These are phyloP conservation scores for Hiodon alosoides DNA, from an alignment of 2,113 vertebrate species.

Conservation along the genomic window DNA sequence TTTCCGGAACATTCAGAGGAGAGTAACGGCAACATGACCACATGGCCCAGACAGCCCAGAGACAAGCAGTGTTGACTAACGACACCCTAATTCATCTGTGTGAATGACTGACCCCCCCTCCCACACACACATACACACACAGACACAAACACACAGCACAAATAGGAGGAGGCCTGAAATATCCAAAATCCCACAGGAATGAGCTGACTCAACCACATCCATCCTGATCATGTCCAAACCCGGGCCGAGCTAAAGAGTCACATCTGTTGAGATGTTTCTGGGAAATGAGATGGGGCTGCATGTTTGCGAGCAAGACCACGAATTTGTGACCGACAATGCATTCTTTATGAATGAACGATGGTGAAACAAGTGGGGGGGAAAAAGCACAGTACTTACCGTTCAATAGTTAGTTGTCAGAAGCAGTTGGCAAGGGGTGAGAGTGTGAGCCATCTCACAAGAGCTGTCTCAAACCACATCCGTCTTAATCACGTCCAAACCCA, in stretches of 20 bases:
- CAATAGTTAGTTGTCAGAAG: no score
- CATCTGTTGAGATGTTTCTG: slow-evolving; percentile 27
- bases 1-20: slow-evolving; percentile 21
- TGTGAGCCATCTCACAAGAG: neutral
- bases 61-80: slow-evolving; percentile 36
- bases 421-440: no score
- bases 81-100: slow-evolving; percentile 28
- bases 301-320: neutral
- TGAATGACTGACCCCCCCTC: neutral
- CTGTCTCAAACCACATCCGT: slow-evolving; percentile 33
- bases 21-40: slow-evolving; percentile 32
- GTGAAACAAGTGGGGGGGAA: no score
- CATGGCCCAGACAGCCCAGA: slow-evolving; percentile 22
- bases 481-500: slow-evolving; percentile 21
- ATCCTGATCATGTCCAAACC: slow-evolving; percentile 26
- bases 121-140: neutral
- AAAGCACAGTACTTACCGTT: no score
- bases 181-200: slow-evolving; percentile 25
- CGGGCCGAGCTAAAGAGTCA: slow-evolving; percentile 23
- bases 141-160: slow-evolving; percentile 1
- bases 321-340: no score
- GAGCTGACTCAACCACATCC: slow-evolving; percentile 33
- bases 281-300: neutral
- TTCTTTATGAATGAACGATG: no score
- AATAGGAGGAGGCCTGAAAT: neutral